Base-by-base conservation (phyloP, 2,113 vertebrate genomes). In the Campylomormyrus numenius region DNA sequence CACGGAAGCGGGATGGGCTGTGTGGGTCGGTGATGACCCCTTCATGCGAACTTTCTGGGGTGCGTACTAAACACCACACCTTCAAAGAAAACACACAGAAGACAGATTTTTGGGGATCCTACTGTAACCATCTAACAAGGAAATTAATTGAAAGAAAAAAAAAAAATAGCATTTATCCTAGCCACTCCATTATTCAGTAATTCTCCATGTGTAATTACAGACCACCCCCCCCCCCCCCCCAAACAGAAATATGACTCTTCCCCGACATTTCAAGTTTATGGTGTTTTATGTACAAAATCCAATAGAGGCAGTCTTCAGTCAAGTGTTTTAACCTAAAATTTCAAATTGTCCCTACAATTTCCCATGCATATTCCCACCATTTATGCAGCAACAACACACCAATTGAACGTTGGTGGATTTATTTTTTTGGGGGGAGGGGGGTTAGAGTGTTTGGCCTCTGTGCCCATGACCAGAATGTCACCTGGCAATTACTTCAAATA, bases 31-130 rank as follows among this genome's bases (percentile, higher is more conserved):
- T 99, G 94, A 99, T 97, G 48, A 99, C 95, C 0, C 98, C 98
- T 92, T 99, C 98, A 0, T 99, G 98, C 0, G 97, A 97, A 91
- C 98, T 99, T 94, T 99, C 98, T 0, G 97, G 96, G 0, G 98
- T 99, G 91, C 98, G 96, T 88, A 98, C 97, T 0, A 98, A 97
- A 80, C 98, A 99, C 98, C 98, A 99, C 70, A 99, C 97, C 98
- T 99, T 35, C n/a, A 53, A 94, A 48, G 88, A 19, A 27, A 0
- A 0, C 0, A 42, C 66, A 19, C 17, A 70, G n/a, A 27, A 39
- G 27, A 19, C 35, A 42, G 70, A 9, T 27, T 66, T 66, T 24
- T 19, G 0, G 5, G 53, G 35, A 9, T 49, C 70, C 31, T 74
- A 5, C 13, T 74, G 66, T 74, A 35, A 31, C 66, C 3, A 27